These are phyloP conservation scores for Argyra leucocephala DNA, from an alignment of 2,888 invertebrate species.

Conservation along the genomic window DNA sequence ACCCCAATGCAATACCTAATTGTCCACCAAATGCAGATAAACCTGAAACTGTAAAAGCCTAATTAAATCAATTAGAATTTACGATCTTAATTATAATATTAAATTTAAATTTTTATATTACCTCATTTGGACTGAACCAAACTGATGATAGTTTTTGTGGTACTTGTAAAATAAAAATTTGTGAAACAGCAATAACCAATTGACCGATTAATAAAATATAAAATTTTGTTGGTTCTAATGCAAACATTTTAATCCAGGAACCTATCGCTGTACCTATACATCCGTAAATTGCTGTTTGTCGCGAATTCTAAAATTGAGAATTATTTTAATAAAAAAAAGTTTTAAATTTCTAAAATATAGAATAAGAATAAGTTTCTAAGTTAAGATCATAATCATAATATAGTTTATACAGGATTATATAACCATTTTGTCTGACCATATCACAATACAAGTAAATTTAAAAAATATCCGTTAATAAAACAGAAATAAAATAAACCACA, in stretches of 20 bases:
- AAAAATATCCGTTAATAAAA: too few relatives aligned
- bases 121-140: slow-evolving; percentile 58
- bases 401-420: too few relatives aligned
- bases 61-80: not conserved
- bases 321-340: too few relatives aligned
- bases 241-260: slow-evolving; percentile 52
- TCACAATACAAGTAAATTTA: too few relatives aligned
- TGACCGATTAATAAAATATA: slow-evolving; percentile 53
- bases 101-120: slow-evolving; percentile 28
- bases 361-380: not conserved
- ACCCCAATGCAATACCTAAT: slow-evolving; percentile 61
- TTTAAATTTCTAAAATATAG: too few relatives aligned
- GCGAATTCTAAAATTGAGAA: slow-evolving; percentile 48
- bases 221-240: slow-evolving; percentile 52
- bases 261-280: slow-evolving; percentile 50
- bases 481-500: too few relatives aligned
- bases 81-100: not conserved
- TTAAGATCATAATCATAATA: not conserved
- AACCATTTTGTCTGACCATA: too few relatives aligned
- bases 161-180: slow-evolving; percentile 57
- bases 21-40: slow-evolving; percentile 65
- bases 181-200: slow-evolving; percentile 48
- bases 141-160: slow-evolving; percentile 60
- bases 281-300: slow-evolving; percentile 46
- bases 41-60: slow-evolving; percentile 55